These are phyloP conservation scores for Crotalus tigris DNA, from an alignment of 2,113 vertebrate genomes.

Conservation along the genomic window DNA sequence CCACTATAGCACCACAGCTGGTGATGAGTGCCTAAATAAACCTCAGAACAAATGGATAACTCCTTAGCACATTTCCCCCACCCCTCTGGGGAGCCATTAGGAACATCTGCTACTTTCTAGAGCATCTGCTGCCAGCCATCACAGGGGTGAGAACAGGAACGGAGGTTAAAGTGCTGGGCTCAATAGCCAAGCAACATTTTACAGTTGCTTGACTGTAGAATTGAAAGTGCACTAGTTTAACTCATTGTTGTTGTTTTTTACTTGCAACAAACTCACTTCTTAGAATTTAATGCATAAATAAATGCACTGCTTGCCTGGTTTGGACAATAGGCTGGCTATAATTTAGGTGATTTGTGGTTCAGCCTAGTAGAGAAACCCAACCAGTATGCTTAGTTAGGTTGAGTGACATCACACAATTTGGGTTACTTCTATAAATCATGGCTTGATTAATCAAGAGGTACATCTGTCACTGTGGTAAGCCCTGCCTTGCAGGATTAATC, in stretches of 20 bases:
- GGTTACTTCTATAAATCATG: background rate
- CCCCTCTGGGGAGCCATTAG: background rate
- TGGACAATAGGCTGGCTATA: background rate
- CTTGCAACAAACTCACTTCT: background rate
- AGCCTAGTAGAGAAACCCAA: background rate
- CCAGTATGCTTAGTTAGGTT: background rate
- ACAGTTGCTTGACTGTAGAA: background rate
- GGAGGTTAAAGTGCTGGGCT: background rate
- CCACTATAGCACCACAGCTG: background rate
- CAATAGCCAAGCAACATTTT: background rate
- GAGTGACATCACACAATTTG: background rate
- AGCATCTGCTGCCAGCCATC: slow-evolving; percentile 8
- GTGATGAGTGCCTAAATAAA: background rate
- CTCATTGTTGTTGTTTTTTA: background rate
- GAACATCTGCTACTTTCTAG: slow-evolving; percentile 9
- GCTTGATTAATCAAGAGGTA: background rate
- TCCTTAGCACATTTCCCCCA: background rate
- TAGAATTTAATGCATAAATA: background rate
- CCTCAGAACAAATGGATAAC: background rate
- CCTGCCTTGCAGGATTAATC: background rate
- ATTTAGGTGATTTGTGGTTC: background rate
- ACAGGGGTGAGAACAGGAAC: background rate
- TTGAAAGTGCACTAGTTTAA: background rate
- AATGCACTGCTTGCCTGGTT: background rate
- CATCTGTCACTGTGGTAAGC: background rate